These are phyloP conservation scores for Actenoides hombroni DNA, from an alignment of 2,113 vertebrate species.

Conservation along the genomic window DNA sequence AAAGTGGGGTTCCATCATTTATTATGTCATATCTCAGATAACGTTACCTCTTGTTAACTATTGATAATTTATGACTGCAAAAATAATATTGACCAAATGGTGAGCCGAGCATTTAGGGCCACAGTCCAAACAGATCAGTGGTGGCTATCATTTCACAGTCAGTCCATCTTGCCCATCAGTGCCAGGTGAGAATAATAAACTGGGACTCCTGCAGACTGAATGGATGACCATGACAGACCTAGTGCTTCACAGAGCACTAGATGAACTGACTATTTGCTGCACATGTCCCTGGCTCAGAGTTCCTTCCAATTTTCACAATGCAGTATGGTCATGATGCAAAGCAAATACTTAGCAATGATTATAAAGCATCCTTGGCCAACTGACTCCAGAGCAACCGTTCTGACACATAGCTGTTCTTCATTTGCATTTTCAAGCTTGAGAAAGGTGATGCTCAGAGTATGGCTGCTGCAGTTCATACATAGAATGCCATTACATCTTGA, in stretches of 20 bases:
- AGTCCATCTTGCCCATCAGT: background rate
- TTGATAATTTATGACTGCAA: background rate
- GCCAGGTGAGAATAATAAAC: background rate
- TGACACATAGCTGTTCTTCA: rapidly evolving
- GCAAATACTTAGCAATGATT: background rate
- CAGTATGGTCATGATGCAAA: background rate
- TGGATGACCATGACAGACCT: rapidly evolving
- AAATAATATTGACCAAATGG: background rate
- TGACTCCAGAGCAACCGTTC: background rate
- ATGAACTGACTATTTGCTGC: background rate
- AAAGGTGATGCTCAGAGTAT: background rate
- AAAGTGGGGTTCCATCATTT: background rate
- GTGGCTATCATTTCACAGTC: background rate
- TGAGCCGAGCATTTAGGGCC: background rate
- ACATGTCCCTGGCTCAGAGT: background rate
- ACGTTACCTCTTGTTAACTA: background rate
- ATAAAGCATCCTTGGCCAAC: background rate
- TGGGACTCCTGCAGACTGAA: background rate
- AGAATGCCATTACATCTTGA: background rate
- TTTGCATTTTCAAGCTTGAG: background rate
- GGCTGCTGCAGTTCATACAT: background rate
- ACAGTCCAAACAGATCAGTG: background rate
- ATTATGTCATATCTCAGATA: background rate
- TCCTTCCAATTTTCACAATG: background rate
- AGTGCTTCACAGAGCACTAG: background rate